phyloP scores from a whole-genome alignment of 2,888 invertebrate genomes.

The Hoplodrina blanda region DNA sequence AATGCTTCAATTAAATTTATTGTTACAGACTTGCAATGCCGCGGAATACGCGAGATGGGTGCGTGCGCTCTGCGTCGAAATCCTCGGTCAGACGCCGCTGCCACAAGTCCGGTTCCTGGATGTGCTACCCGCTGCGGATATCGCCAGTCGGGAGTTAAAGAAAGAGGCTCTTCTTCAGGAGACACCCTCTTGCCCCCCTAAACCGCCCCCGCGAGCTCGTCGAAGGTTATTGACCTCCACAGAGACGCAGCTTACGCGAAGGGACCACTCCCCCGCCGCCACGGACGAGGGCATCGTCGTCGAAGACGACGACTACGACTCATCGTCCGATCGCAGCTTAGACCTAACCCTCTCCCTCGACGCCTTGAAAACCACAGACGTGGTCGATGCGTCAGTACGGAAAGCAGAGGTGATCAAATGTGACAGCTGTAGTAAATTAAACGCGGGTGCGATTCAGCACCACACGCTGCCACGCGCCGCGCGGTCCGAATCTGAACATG shows the following conservation, averaged over 20 bases:
- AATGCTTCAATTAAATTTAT: constrained; percentile 68
- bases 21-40: constrained; percentile 93
- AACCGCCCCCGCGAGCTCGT: constrained; percentile 86
- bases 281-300: constrained; percentile 90
- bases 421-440: constrained; percentile 87
- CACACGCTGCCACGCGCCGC: constrained; percentile 87
- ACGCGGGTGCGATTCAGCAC: constrained; percentile 76
- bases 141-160: constrained; percentile 83
- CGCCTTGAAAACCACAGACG: constrained; percentile 86
- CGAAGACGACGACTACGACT: constrained; percentile 90
- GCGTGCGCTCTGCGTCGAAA: constrained; percentile 93
- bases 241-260: constrained; percentile 82
- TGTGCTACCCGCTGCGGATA: constrained; percentile 92
- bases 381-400: constrained; percentile 83
- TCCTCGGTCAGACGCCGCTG: constrained; percentile 94
- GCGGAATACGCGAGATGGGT: constrained; percentile 94
- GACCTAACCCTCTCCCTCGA: constrained; percentile 88
- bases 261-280: constrained; percentile 88
- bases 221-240: constrained; percentile 83
- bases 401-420: constrained; percentile 87
- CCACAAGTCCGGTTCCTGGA: constrained; percentile 93
- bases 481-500: constrained; percentile 83
- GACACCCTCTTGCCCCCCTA: constrained; percentile 81
- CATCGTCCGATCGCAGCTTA: constrained; percentile 90
- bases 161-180: constrained; percentile 80